A percentile compares a stretch with the other conserved stretches of the same genome.
Conservation (phyloP, 2,888 invertebrate species). For the Altica lythri region DNA sequence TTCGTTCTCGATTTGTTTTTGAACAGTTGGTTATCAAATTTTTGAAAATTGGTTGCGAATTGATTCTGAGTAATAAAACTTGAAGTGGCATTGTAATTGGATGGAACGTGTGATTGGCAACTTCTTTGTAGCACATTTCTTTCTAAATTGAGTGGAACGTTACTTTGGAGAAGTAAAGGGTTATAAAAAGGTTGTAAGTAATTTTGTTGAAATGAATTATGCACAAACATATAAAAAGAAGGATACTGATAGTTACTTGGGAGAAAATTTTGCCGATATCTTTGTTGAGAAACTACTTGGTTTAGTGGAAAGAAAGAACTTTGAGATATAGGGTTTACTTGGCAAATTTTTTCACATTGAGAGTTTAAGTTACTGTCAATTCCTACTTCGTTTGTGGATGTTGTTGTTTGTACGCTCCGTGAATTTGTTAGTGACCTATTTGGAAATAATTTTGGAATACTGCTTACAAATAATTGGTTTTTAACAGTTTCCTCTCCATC, state of each 20-base stretch:
- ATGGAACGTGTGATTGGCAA: constrained; percentile 24
- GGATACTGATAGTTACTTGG: constrained; percentile 33
- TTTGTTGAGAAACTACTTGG: constrained; percentile 17
- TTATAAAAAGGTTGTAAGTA: constrained; percentile 32
- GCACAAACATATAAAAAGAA: constrained; percentile 33
- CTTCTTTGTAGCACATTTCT: constrained; percentile 28
- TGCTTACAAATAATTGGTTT: constrained; percentile 7
- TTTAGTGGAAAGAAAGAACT: constrained; percentile 26
- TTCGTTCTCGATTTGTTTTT: constrained; percentile 28
- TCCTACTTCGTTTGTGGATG: constrained; percentile 25
- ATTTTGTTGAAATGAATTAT: constrained; percentile 34
- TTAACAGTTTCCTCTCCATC: constrained; percentile 15
- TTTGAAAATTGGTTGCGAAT: constrained; percentile 23
- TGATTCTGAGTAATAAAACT: constrained; percentile 28
- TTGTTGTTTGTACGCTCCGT: constrained; percentile 30
- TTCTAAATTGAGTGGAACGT: constrained; percentile 22
- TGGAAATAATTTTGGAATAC: constrained; percentile 21
- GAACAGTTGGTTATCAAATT: constrained; percentile 22
- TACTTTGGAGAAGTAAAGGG: constrained; percentile 30
- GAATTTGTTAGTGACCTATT: constrained; percentile 16
- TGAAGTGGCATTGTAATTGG: constrained; percentile 26
- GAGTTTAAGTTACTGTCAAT: constrained; percentile 17
- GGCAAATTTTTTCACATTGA: constrained; percentile 16
- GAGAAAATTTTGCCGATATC: constrained; percentile 27
- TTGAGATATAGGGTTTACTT: constrained; percentile 20